Evolutionary conservation across 2,888 invertebrate species (phyloP).

Genomic region (Hyposoter dolosus): DNA sequence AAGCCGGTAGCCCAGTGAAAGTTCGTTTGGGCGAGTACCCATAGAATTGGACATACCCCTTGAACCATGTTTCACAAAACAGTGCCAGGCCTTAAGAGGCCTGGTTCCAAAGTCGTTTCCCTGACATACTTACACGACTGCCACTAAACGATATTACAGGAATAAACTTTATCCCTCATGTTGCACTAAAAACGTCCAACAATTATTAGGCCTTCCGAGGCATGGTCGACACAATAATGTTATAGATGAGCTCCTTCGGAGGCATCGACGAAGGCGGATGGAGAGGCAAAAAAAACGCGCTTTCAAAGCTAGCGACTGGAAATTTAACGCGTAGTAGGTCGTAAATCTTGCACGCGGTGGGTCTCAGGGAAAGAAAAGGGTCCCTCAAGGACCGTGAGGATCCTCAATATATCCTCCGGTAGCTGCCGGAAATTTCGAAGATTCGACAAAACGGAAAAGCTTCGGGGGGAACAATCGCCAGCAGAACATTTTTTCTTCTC

Average conservation of each 20-base stretch:
- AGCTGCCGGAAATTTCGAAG: constrained; percentile 57
- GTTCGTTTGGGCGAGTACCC: too few relatives aligned
- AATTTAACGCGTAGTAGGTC: constrained; percentile 64
- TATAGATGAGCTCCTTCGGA: neutral
- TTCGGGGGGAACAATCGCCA: constrained; percentile 35
- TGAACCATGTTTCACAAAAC: neutral
- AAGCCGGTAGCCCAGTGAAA: too few relatives aligned
- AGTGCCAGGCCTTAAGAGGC: neutral
- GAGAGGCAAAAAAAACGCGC: constrained; percentile 44
- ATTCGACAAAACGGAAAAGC: constrained; percentile 32
- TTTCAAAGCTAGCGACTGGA: constrained; percentile 53
- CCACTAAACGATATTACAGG: neutral
- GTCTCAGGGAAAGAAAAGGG: constrained; percentile 29
- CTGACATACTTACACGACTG: constrained; percentile 7
- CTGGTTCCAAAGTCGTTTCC: neutral
- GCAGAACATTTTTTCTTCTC: constrained; percentile 50
- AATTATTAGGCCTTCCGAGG: constrained; percentile 48
- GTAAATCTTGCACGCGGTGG: constrained; percentile 64
- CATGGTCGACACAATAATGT: constrained; percentile 16
- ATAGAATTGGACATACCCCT: too few relatives aligned
- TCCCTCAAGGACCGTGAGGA: constrained; percentile 35
- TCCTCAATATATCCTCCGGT: constrained; percentile 21
- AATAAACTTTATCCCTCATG: constrained; percentile 4
- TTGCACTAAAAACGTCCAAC: constrained; percentile 24
- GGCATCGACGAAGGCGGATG: constrained; percentile 37